A percentile compares a stretch with the other conserved stretches of the same genome.
These are phyloP conservation scores for Drosophila formosana DNA, from an alignment of 2,888 invertebrate genomes.

Conservation along the genomic window DNA sequence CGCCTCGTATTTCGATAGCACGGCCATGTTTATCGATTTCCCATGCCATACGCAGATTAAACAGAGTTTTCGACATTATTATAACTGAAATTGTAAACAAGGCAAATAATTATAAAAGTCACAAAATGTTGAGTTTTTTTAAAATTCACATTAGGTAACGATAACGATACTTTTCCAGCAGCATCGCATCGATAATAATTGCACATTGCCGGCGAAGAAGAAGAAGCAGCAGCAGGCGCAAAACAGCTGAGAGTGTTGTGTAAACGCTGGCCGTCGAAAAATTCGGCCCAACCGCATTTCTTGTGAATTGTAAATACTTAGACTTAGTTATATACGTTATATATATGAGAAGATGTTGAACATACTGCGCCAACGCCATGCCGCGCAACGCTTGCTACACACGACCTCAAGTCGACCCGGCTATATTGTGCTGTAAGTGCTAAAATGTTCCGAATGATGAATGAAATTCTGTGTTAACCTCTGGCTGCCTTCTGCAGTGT, in stretches of 20 bases:
- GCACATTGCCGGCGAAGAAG: neutral
- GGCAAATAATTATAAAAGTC: too few species aligned
- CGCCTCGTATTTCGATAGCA: too few species aligned
- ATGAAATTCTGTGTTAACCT: neutral
- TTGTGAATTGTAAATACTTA: slow-evolving; percentile 53
- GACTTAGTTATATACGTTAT: slow-evolving; percentile 23
- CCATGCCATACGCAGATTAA: too few species aligned
- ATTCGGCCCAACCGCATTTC: slow-evolving; percentile 45
- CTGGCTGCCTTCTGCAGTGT: slow-evolving; percentile 86
- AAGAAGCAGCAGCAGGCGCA: slow-evolving; percentile 4
- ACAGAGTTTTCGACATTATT: too few species aligned
- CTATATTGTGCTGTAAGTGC: slow-evolving; percentile 82
- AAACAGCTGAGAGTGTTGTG: slow-evolving; percentile 66
- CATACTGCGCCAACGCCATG: slow-evolving; percentile 66
- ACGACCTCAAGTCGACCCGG: slow-evolving; percentile 63
- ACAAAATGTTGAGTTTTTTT: neutral
- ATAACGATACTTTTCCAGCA: neutral
- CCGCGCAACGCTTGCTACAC: slow-evolving; percentile 66
- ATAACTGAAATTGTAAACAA: too few species aligned
- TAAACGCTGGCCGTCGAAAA: slow-evolving; percentile 62
- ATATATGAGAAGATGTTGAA: slow-evolving; percentile 67
- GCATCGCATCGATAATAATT: slow-evolving; percentile 10
- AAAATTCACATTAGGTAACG: neutral
- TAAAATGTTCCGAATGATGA: neutral
- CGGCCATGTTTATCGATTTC: too few species aligned